Base-by-base conservation (phyloP, 1,140 invertebrate species). In the Leptinotarsa lineolata region DNA sequence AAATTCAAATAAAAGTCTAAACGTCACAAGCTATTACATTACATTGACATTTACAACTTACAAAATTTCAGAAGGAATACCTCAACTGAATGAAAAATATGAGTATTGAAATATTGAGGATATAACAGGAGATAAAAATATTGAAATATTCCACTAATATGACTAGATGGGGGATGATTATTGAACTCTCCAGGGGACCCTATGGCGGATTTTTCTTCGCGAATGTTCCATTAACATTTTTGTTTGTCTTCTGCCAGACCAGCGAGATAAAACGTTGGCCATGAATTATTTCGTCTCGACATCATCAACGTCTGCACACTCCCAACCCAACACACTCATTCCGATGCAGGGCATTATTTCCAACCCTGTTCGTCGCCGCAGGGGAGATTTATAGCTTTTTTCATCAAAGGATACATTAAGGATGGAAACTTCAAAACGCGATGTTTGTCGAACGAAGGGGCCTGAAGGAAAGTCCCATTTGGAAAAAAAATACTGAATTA, bases 341-440 rank as follows among this genome's bases (percentile, higher is more conserved):
- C 18, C 21, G 61, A 63, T 63, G 61, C 61, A 63, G 61, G 20
- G 61, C 20, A 63, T 63, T 63, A 21, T 63, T 63, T 30, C 20
- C 61, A 30, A 63, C 61, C 61, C 61, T 54, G 24, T 63, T 63
- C 8, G n/a, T 63, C 24, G 66, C 66, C 66, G 16, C 66, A 45
- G 20, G 66, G 39, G 45, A 68, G 13, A 68, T 68, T 68, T 68
- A 68, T 45, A 18, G 66, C 30, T 68, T 45, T 45, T 68, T 68
- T 18, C 66, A 46, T 45, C 66, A 68, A 68, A 45, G 30, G 66
- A 48, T 46, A 15, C 66, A 68, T 68, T 68, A 68, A 68, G 66
- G 39, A 68, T 68, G 30, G 66, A 68, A 68, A 68, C 45, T 48
- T 45, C 66, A 48, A 68, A 68, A 68, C 8, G 61, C 20, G 61